Evolutionary conservation across 2,113 vertebrate species (phyloP).

Genomic region (Halichoeres trimaculatus): DNA sequence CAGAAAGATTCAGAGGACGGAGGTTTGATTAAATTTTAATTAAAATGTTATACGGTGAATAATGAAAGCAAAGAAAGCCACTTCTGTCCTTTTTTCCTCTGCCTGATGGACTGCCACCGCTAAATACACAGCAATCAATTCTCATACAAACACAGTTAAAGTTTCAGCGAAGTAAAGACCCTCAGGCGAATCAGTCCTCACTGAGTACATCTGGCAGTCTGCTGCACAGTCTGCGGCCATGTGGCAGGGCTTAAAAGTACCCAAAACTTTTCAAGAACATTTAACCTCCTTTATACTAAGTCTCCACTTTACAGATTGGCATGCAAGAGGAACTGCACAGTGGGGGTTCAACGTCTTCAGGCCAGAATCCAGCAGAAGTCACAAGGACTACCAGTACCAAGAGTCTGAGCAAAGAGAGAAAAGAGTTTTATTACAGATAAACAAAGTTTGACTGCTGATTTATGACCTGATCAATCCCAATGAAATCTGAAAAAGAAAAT

Average conservation of each 20-base stretch:
- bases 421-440: too few species aligned
- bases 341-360: neutral
- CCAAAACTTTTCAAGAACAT: neutral
- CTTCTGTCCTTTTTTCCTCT: neutral
- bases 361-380: neutral
- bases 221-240: neutral
- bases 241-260: neutral
- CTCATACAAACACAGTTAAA: neutral
- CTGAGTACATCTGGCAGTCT: neutral
- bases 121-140: neutral
- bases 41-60: conserved; percentile 26
- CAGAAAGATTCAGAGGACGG: neutral
- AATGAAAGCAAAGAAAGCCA: conserved; percentile 1
- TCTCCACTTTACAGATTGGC: neutral
- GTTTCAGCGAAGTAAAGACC: neutral
- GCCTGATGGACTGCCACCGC: neutral
- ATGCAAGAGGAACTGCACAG: too few species aligned
- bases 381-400: too few species aligned
- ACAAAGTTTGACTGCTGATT: too few species aligned
- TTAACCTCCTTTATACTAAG: neutral
- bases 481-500: too few species aligned
- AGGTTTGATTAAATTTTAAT: conserved; percentile 32
- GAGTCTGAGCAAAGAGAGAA: too few species aligned
- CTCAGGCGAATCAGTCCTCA: neutral
- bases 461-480: too few species aligned